Evolutionary conservation across 1,140 invertebrate genomes (phyloP).

Genomic region (Ridgeia piscesae): DNA sequence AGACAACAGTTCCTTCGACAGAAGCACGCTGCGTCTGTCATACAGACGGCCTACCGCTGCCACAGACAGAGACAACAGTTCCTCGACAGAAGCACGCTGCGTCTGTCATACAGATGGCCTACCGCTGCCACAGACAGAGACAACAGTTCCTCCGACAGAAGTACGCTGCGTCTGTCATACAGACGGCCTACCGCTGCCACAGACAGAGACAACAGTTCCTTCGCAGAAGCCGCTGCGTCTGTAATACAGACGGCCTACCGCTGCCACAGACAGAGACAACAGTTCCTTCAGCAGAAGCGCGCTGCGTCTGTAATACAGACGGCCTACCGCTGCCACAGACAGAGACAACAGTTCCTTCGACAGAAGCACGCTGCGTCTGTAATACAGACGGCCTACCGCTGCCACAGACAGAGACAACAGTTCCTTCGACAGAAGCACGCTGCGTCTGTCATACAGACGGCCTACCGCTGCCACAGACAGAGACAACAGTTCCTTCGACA

Average conservation of each 20-base stretch:
- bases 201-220: not conserved
- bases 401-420: slow-evolving; percentile 3
- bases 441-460: not conserved
- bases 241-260: not conserved
- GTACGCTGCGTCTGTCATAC: not conserved
- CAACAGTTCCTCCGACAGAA: not conserved
- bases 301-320: not conserved
- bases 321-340: not conserved
- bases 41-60: not conserved
- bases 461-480: slow-evolving; percentile 2
- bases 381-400: not conserved
- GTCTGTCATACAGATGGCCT: not conserved
- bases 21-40: not conserved
- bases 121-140: not conserved
- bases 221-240: not conserved
- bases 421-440: not conserved
- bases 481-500: not conserved
- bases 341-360: not conserved
- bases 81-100: not conserved
- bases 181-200: not conserved
- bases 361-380: not conserved
- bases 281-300: not conserved
- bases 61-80: not conserved
- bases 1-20: not conserved
- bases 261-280: not conserved